Percentiles rank a stretch among this genome's conserved stretches.
phyloP scores from a whole-genome alignment of 2,113 vertebrate genomes.

The Piprites chloris region DNA sequence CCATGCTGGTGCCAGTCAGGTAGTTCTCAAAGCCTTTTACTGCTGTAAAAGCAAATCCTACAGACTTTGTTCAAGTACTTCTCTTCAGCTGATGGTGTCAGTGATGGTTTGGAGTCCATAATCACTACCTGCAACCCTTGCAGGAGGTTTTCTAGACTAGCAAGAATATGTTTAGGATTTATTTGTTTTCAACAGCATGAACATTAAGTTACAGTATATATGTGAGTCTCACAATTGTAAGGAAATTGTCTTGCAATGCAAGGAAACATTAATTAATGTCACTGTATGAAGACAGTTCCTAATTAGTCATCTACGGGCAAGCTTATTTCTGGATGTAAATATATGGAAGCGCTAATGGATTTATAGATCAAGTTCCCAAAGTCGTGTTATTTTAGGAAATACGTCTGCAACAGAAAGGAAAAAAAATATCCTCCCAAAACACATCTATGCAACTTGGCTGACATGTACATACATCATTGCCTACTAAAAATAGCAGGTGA shows the following conservation, averaged over 20 bases:
- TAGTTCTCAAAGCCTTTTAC: not conserved
- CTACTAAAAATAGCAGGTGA: not conserved
- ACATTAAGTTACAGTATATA: not conserved
- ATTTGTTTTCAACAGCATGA: not conserved
- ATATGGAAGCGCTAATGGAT: not conserved
- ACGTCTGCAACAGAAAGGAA: not conserved
- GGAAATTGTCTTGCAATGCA: not conserved
- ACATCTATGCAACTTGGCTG: not conserved
- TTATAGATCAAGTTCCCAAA: not conserved
- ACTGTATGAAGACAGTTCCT: not conserved
- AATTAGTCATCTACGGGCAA: not conserved
- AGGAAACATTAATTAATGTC: not conserved
- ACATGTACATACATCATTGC: not conserved
- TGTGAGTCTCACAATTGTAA: not conserved
- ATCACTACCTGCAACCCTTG: not conserved
- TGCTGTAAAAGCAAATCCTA: not conserved
- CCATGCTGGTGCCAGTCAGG: not conserved
- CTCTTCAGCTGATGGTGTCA: not conserved
- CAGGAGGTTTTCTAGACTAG: not conserved
- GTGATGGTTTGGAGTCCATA: not conserved
- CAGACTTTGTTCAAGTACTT: not conserved
- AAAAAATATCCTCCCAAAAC: not conserved
- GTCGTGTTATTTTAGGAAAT: not conserved
- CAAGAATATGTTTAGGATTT: rapidly evolving
- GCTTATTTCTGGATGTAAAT: not conserved